A percentile compares a stretch with the other conserved stretches of the same genome.
Evolutionary conservation across 2,113 vertebrate genomes (phyloP).

Genomic region (Osmerus eperlanus): DNA sequence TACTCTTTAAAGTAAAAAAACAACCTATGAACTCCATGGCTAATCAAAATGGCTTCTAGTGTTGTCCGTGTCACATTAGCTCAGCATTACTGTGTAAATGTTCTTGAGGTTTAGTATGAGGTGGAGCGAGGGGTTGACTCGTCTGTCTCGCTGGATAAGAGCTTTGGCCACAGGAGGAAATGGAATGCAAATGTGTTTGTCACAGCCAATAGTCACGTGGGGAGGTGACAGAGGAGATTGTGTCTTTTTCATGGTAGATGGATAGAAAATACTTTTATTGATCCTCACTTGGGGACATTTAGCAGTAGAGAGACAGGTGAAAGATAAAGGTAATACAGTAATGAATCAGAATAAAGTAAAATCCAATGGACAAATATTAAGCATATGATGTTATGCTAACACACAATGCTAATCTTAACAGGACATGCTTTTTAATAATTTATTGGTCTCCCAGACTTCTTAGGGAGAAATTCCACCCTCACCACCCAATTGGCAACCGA

Average conservation of each 20-base stretch:
- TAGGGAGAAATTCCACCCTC: slow-evolving; percentile 6
- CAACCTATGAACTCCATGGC: neutral
- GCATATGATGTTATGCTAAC: too few relatives aligned
- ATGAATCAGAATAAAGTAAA: too few relatives aligned
- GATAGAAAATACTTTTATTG: too few relatives aligned
- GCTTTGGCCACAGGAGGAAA: slow-evolving; percentile 44
- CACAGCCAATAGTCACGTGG: slow-evolving; percentile 33
- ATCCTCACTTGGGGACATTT: slow-evolving; percentile 32
- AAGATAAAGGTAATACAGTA: neutral
- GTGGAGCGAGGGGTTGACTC: slow-evolving; percentile 19
- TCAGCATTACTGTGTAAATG: slow-evolving; percentile 8
- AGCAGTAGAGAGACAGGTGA: neutral
- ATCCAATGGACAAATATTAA: too few relatives aligned
- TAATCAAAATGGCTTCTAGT: slow-evolving; percentile 41
- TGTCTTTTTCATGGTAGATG: slow-evolving; percentile 37
- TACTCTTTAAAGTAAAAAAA: neutral
- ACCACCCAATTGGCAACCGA: neutral
- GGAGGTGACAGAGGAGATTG: neutral
- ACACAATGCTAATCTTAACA: too few relatives aligned
- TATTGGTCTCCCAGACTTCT: neutral
- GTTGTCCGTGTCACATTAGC: slow-evolving; percentile 17
- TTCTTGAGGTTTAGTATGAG: slow-evolving; percentile 13
- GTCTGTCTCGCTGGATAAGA: slow-evolving; percentile 3
- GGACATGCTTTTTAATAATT: too few relatives aligned
- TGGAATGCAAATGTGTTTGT: slow-evolving; percentile 52